Percentiles rank a stretch among this genome's conserved stretches.
These are phyloP conservation scores for Tauraco hartlaubi DNA, from an alignment of 2,797 vertebrate species.

Conservation along the genomic window DNA sequence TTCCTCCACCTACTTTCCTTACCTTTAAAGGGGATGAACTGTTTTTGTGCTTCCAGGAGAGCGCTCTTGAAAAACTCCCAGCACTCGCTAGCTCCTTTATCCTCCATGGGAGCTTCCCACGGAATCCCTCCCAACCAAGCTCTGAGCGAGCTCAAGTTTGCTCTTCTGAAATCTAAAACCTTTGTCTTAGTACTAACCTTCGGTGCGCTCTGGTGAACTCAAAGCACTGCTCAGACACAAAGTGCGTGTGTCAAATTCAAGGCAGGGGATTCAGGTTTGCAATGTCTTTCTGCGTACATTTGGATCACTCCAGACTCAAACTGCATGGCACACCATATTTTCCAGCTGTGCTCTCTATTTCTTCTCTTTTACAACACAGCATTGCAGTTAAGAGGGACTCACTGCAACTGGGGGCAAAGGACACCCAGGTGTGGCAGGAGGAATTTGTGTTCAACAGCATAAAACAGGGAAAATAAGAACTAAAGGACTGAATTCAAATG, in stretches of 20 bases:
- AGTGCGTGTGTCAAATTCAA: background rate
- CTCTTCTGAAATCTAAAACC: too few relatives aligned
- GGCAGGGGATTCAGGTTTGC: background rate
- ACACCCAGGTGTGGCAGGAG: background rate
- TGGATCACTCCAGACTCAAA: background rate
- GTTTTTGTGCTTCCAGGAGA: too few relatives aligned
- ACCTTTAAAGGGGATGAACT: too few relatives aligned
- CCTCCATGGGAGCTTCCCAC: too few relatives aligned
- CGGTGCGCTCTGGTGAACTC: background rate
- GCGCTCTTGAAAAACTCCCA: too few relatives aligned
- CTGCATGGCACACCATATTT: background rate
- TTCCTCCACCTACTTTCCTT: too few relatives aligned
- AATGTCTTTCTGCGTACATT: background rate
- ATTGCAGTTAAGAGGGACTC: background rate
- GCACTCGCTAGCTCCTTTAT: too few relatives aligned
- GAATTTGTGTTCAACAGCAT: background rate
- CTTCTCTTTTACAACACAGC: background rate
- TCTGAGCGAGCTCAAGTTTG: too few relatives aligned
- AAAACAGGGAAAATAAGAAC: background rate
- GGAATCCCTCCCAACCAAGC: too few relatives aligned
- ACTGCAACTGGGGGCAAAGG: background rate
- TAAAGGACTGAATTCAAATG: background rate
- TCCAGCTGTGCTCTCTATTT: background rate
- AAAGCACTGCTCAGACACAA: background rate
- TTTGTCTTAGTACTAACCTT: too few relatives aligned